Conservation (phyloP, 2,888 invertebrate genomes). For the Stenodema calcarata region DNA sequence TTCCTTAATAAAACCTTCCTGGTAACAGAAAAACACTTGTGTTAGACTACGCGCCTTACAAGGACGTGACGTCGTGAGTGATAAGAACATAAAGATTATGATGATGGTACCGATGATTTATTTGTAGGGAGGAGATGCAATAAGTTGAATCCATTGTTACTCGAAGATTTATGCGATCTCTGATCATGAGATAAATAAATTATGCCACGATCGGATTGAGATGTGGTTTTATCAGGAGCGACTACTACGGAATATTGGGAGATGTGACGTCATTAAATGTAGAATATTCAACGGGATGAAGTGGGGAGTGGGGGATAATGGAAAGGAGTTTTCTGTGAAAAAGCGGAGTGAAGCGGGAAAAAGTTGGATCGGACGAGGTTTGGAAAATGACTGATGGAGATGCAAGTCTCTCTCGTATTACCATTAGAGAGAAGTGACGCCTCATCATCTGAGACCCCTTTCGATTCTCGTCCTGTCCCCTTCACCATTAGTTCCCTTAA, state of each 20-base stretch:
- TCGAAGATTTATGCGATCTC: background rate
- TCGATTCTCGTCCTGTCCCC: background rate
- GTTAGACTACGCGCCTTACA: too few species aligned
- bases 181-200: background rate
- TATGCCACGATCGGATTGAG: background rate
- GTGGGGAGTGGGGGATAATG: background rate
- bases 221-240: background rate
- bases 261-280: background rate
- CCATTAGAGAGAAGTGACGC: slow-evolving; percentile 29
- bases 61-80: too few species aligned
- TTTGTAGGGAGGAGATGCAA: too few species aligned
- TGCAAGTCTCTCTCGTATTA: slow-evolving; percentile 30
- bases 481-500: background rate
- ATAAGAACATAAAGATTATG: too few species aligned
- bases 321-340: background rate
- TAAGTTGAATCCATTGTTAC: background rate
- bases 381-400: slow-evolving; percentile 12
- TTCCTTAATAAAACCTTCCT: too few species aligned
- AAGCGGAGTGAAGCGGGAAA: background rate
- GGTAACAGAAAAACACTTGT: too few species aligned
- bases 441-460: slow-evolving; percentile 21
- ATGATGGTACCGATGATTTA: too few species aligned
- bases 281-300: background rate
- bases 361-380: background rate
- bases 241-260: slow-evolving; percentile 6